Conservation (phyloP, 2,888 invertebrate species). For the Escarpia spicata region DNA sequence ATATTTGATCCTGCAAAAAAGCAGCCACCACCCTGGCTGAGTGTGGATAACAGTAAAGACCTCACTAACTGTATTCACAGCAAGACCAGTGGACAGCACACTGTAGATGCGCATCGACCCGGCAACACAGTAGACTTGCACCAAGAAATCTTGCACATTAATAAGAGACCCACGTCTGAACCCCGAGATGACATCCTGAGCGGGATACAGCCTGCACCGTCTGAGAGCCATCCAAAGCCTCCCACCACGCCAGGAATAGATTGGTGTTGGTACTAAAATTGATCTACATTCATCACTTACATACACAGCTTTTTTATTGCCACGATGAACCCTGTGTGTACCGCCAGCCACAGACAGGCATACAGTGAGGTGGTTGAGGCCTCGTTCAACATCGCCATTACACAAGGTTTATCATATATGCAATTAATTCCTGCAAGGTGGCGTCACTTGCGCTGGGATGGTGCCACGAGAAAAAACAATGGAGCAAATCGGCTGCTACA, state of each 20-base stretch:
- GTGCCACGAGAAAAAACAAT: neutral
- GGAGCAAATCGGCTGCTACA: neutral
- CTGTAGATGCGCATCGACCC: too few species aligned
- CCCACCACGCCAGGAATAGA: neutral
- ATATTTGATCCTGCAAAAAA: too few species aligned
- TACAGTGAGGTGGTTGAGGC: neutral
- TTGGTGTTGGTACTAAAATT: neutral
- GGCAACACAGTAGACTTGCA: neutral
- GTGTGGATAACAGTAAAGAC: too few species aligned
- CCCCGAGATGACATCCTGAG: neutral
- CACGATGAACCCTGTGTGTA: neutral
- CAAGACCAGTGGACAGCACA: too few species aligned
- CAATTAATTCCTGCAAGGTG: slow-evolving; percentile 5
- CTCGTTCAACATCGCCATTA: neutral
- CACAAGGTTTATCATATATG: neutral
- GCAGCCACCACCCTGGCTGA: too few species aligned
- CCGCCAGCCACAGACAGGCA: neutral
- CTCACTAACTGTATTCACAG: too few species aligned
- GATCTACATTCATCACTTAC: neutral
- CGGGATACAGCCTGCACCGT: neutral
- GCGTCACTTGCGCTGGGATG: neutral
- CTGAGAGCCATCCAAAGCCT: neutral
- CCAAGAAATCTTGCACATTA: neutral
- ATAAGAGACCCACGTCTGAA: neutral
- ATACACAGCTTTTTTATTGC: slow-evolving; percentile 12